Conservation (phyloP, 2,113 vertebrate genomes). For the Labeo catla region DNA sequence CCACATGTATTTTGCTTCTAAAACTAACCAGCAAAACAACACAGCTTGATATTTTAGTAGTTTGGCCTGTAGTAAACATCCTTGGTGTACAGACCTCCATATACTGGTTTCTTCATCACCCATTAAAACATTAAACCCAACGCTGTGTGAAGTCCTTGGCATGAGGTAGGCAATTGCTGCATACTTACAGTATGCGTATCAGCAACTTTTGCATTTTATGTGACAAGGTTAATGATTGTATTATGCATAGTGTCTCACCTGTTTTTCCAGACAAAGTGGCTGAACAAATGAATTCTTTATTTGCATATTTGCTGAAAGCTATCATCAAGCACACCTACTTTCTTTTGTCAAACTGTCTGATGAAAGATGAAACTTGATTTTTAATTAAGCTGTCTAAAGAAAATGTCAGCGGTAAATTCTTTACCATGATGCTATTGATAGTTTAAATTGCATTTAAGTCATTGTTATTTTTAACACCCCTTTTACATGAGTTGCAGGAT, state of each 20-base stretch:
- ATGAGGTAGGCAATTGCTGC: not conserved
- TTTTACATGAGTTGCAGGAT: not conserved
- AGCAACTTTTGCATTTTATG: conserved; percentile 13
- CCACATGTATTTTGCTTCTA: not conserved
- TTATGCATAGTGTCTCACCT: not conserved
- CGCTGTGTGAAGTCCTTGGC: not conserved
- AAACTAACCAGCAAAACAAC: not conserved
- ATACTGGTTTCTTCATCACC: not conserved
- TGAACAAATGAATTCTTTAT: not conserved
- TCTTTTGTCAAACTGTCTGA: not conserved
- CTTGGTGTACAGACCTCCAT: not conserved
- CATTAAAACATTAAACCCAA: conserved; percentile 11
- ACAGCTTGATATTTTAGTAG: not conserved
- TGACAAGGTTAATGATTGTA: conserved; percentile 10
- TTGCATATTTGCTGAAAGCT: not conserved
- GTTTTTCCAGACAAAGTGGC: conserved; percentile 5
- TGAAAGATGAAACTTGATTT: not conserved
- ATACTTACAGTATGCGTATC: not conserved
- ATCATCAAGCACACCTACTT: not conserved
- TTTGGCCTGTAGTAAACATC: not conserved
- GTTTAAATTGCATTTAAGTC: not conserved
- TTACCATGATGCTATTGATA: not conserved
- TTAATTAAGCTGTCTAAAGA: not conserved
- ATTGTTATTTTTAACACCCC: not conserved
- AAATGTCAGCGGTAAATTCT: not conserved